Evolutionary conservation across 1,140 invertebrate species (phyloP), one percentile per base, ranked within the genome.

Genomic region (Riptortus pedestris): DNA sequence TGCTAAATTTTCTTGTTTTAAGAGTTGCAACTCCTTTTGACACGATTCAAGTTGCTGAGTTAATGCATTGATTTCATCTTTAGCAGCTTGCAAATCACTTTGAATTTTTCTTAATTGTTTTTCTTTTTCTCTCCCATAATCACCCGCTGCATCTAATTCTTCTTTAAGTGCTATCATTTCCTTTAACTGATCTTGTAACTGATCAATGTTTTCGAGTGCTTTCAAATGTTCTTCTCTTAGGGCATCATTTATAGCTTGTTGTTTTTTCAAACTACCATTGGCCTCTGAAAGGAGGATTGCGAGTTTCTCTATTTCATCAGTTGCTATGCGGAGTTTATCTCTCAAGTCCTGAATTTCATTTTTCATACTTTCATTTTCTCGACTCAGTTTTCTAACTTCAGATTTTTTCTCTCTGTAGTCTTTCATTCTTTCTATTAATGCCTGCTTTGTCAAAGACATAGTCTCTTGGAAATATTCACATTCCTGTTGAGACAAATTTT

Each of bases 381-480:
- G 20, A 2, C 5, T 38, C 2, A 47, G 29, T 20, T 22, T 55
- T 57, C 26, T 48, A 0, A 63, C 0, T 38, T 29, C 45, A 20
- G 20, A 4, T 43, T 55, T 63, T 43, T 63, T 63, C 33, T 26
- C 2, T 20, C 33, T 43, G 28, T 63, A 63, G 31, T 63, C 62
- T 2, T 55, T 24, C 18, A 63, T 20, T 1, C 55, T 26, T 9
- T 63, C 45, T 20, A 14, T n/a, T 14, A 63, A 57, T 7, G 51
- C 51, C 20, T 63, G 27, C 29, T 63, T 63, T 9, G 62, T 63
- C 18, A 63, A 9, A 0, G 47, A 16, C 28, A 63, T 55, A 9
- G 27, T 57, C 2, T 57, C 45, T 38, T 63, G n/a, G 27, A 63
- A 63, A n/a, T 63, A 63, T 18, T 63, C 52, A 20, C 51, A 57